phyloP scores from a whole-genome alignment of 2,888 invertebrate genomes.

The Drosophila affinis region DNA sequence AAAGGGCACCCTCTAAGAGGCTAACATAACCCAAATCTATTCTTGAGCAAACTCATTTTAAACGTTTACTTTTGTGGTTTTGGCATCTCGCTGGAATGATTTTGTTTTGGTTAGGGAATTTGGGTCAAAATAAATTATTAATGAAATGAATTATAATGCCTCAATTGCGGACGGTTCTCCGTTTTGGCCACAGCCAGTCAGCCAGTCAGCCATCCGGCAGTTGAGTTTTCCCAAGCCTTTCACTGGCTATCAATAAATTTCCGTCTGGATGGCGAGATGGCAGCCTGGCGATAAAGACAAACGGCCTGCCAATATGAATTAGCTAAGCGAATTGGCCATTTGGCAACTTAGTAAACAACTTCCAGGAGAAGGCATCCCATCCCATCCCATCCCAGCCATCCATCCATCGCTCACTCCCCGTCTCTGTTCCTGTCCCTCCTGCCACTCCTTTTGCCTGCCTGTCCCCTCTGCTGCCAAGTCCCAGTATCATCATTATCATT shows the following conservation, averaged over 20 bases:
- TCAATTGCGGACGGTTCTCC: conserved; percentile 38
- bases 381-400: background rate
- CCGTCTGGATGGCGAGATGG: conserved; percentile 52
- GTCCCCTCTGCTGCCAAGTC: conserved; percentile 25
- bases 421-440: no score
- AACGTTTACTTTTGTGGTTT: conserved; percentile 23
- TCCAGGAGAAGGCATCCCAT: conserved; percentile 28
- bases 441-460: background rate
- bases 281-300: conserved; percentile 72
- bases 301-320: conserved; percentile 77
- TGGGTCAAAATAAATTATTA: conserved; percentile 77
- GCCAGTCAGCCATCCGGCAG: background rate
- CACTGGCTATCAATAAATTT: conserved; percentile 78
- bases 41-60: conserved; percentile 36
- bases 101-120: conserved; percentile 48
- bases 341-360: conserved; percentile 70
- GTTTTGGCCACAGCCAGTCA: conserved; percentile 26
- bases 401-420: background rate
- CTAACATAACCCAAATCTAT: conserved; percentile 6
- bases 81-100: conserved; percentile 31
- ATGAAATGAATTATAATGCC: conserved; percentile 72
- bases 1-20: conserved; percentile 3
- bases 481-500: conserved; percentile 77
- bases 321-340: conserved; percentile 77
- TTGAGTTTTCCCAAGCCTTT: conserved; percentile 61